Evolutionary conservation across 1,140 invertebrate species (phyloP).

Genomic region (Macrotrachela quadricornifera): DNA sequence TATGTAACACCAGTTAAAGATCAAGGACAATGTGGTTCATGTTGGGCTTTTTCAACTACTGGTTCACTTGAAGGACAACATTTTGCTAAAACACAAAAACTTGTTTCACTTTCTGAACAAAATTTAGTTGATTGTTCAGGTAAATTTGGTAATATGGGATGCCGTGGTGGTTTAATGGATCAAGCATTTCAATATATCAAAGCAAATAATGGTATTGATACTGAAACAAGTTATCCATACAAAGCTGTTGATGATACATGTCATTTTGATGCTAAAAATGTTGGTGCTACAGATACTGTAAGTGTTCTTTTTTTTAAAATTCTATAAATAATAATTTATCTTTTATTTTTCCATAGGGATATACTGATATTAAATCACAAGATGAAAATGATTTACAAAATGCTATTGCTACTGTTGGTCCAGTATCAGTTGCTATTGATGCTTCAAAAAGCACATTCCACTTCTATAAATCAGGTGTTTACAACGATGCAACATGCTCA

Average conservation of each 20-base stretch:
- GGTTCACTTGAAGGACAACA: conserved; percentile 3
- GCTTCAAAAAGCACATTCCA: conserved; percentile 1
- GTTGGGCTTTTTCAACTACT: background rate
- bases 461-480: conserved; percentile 46
- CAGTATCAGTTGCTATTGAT: conserved; percentile 7
- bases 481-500: conserved; percentile 65
- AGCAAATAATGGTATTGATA: conserved; percentile 36
- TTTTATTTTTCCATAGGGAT: background rate
- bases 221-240: conserved; percentile 4
- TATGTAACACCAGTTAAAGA: conserved; percentile 75
- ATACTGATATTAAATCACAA: background rate
- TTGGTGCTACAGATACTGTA: background rate
- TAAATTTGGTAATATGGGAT: conserved; percentile 3
- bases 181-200: conserved; percentile 19
- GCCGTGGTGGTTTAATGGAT: conserved; percentile 7
- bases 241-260: background rate
- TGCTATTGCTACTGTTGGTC: conserved; percentile 5
- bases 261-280: background rate
- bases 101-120: conserved; percentile 3
- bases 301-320: background rate
- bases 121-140: conserved; percentile 7
- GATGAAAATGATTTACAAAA: conserved; percentile 4
- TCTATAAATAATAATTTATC: background rate
- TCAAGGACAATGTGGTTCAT: conserved; percentile 39
- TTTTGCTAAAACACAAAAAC: background rate